These are phyloP conservation scores for Drosophila crucigera DNA, from an alignment of 2,888 invertebrate species.

Conservation along the genomic window DNA sequence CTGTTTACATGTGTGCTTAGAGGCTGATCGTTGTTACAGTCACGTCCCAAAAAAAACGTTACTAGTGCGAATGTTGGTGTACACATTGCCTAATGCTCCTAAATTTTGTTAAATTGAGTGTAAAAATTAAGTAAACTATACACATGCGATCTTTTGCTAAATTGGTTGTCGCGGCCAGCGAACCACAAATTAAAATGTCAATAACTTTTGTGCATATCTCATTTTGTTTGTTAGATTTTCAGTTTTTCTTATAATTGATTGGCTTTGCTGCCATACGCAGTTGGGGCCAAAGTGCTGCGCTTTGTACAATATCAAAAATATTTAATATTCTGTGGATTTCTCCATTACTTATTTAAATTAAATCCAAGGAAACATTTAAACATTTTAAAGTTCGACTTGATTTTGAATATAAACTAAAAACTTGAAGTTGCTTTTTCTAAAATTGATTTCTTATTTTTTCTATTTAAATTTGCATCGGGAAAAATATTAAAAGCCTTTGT, in stretches of 20 bases:
- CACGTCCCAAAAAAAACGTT: too few species aligned
- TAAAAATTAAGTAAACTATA: not conserved
- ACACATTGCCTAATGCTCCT: not conserved
- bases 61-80: too few species aligned
- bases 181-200: constrained; percentile 56
- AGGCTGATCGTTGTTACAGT: too few species aligned
- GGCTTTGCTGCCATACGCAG: constrained; percentile 3
- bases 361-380: not conserved
- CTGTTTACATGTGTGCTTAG: too few species aligned
- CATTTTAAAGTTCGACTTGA: not conserved
- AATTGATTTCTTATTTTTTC: not conserved
- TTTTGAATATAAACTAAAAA: not conserved
- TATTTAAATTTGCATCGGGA: not conserved
- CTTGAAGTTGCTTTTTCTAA: not conserved
- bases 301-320: not conserved
- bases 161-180: constrained; percentile 6
- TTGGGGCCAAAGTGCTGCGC: constrained; percentile 7
- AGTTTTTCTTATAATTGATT: constrained; percentile 5
- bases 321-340: constrained; percentile 6
- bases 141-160: not conserved
- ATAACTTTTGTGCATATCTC: constrained; percentile 32
- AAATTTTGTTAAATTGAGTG: not conserved
- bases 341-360: constrained; percentile 18
- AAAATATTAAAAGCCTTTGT: not conserved
- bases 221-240: constrained; percentile 24